Evolutionary conservation across 1,140 invertebrate species (phyloP).

Genomic region (Prorops nasuta): DNA sequence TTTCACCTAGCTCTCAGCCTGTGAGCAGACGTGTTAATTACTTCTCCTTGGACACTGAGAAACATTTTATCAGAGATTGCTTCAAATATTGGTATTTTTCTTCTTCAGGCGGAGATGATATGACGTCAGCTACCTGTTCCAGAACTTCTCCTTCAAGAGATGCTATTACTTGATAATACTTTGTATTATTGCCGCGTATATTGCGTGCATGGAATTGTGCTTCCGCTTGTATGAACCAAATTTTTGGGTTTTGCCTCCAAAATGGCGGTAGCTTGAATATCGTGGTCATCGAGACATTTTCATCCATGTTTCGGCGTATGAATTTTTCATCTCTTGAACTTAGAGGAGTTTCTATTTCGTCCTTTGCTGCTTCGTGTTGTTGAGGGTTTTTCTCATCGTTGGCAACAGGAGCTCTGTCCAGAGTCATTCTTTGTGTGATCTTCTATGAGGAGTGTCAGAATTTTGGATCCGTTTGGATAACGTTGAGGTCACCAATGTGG

Average conservation of each 20-base stretch:
- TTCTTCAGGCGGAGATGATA: conserved; percentile 9
- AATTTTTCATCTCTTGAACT: neutral
- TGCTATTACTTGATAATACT: conserved; percentile 14
- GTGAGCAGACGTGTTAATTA: conserved; percentile 27
- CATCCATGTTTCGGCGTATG: neutral
- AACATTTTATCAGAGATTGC: conserved; percentile 11
- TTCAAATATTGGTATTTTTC: conserved; percentile 14
- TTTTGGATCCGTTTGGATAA: neutral
- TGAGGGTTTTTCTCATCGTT: neutral
- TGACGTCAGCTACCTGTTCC: conserved; percentile 9
- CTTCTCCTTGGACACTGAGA: conserved; percentile 20
- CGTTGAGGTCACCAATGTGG: neutral
- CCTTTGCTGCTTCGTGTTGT: neutral
- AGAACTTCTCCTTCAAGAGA: conserved; percentile 12
- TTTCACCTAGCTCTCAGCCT: conserved; percentile 25
- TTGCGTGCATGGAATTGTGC: conserved; percentile 6
- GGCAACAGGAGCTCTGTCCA: neutral
- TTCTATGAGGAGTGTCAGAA: neutral
- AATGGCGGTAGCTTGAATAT: conserved; percentile 11
- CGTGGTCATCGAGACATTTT: neutral
- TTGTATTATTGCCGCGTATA: conserved; percentile 9
- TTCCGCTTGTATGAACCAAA: conserved; percentile 17
- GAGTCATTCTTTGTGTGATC: neutral
- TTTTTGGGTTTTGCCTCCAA: conserved; percentile 6
- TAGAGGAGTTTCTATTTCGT: neutral